phyloP scores from a whole-genome alignment of 2,888 invertebrate genomes.

The Amiota communis region DNA sequence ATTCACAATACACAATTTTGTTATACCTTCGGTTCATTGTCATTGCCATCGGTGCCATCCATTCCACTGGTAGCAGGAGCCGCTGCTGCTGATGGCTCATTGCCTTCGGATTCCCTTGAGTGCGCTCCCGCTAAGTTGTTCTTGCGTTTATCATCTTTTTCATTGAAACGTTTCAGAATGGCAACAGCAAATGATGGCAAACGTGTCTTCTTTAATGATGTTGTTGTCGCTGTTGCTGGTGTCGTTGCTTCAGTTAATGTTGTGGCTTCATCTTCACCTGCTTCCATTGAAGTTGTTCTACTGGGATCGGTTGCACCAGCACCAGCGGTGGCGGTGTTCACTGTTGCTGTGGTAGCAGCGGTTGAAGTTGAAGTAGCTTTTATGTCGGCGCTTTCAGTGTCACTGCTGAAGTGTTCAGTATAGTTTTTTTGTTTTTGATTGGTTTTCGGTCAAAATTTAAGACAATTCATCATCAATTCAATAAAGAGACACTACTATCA shows the following conservation, averaged over 20 bases:
- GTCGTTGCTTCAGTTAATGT: constrained; percentile 74
- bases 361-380: constrained; percentile 70
- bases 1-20: constrained; percentile 45
- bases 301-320: constrained; percentile 52
- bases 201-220: constrained; percentile 60
- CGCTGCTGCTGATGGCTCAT: constrained; percentile 47
- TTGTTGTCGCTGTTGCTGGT: constrained; percentile 38
- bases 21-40: constrained; percentile 71
- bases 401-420: constrained; percentile 75
- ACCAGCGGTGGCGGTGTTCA: constrained; percentile 46
- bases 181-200: constrained; percentile 68
- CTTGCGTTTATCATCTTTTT: constrained; percentile 50
- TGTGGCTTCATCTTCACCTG: constrained; percentile 67
- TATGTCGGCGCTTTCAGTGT: constrained; percentile 80
- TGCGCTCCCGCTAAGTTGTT: constrained; percentile 46
- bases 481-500: neutral
- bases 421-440: constrained; percentile 34
- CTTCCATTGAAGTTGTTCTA: constrained; percentile 73
- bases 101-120: constrained; percentile 49
- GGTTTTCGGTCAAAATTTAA: constrained; percentile 43
- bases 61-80: constrained; percentile 43
- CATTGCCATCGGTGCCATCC: constrained; percentile 66
- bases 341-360: constrained; percentile 60
- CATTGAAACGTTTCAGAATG: constrained; percentile 70
- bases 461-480: constrained; percentile 21